Conservation (phyloP, 2,888 invertebrate genomes). For the Anthoptus insignis region DNA sequence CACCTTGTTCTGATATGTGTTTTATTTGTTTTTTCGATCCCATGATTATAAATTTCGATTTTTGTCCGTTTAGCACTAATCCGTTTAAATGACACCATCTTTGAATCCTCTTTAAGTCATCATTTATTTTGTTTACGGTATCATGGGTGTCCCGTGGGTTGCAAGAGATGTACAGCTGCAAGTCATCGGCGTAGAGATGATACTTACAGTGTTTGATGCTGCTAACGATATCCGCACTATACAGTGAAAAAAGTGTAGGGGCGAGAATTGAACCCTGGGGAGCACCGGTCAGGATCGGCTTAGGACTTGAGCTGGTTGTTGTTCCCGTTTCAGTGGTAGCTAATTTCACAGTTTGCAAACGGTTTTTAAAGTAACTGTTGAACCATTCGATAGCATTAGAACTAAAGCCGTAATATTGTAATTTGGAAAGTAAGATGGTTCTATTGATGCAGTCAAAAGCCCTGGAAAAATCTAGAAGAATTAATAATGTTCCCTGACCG, state of each 20-base stretch:
- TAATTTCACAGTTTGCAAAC: background rate
- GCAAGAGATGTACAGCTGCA: constrained; percentile 31
- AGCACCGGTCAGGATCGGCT: background rate
- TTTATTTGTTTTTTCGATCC: background rate
- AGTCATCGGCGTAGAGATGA: constrained; percentile 37
- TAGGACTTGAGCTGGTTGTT: background rate
- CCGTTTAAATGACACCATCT: background rate
- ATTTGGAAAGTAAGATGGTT: constrained; percentile 1
- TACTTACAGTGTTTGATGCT: constrained; percentile 29
- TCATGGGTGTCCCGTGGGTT: background rate
- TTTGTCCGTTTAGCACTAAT: background rate
- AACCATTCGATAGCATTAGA: constrained; percentile 4
- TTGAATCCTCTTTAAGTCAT: background rate
- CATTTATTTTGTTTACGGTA: background rate
- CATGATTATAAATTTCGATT: background rate
- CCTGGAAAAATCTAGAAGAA: constrained; percentile 6
- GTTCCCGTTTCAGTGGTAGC: background rate
- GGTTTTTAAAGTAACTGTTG: background rate
- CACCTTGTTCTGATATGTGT: background rate
- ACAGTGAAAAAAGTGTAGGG: constrained; percentile 35
- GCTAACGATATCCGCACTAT: constrained; percentile 30
- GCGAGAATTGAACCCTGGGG: constrained; percentile 35
- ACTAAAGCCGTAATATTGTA: constrained; percentile 8
- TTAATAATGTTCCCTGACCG: constrained; percentile 1
- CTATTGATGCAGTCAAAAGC: constrained; percentile 17